Evolutionary conservation across 2,797 vertebrate species (phyloP), one percentile per base, ranked within the genome.

Genomic region (Acrossocheilus wenchowensis): DNA sequence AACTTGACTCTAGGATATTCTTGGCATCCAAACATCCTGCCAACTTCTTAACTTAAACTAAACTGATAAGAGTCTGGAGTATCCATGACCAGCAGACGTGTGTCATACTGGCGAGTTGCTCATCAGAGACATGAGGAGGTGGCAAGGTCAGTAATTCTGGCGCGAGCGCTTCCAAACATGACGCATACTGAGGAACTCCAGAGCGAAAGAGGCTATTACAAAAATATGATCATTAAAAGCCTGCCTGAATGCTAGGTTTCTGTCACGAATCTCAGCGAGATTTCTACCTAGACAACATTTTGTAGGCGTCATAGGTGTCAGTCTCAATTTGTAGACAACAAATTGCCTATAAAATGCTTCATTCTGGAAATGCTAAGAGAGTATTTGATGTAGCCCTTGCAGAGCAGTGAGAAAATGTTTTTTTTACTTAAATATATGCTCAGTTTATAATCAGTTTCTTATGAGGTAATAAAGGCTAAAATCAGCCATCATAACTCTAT

Each of bases 101-200:
- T 52, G 41, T 66, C 57, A 78, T 64, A 45, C 43, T 77, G 77
- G 6, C 4, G 81, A 64, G 52, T 75, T 34, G 48, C 48, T 11
- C 83, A 75, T 52, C 39, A 12, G 57, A 66, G 39, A 85, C 50
- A 45, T 15, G 50, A 85, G 60, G 68, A 74, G 48, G 66, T 78
- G 85, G 41, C 30, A 77, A 87, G 78, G 78, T 83, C 82, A 71
- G 60, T 48, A 36, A 81, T 41, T 34, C n/a, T 19, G 84, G 80
- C n/a, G 14, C 11, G 43, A 66, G 50, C 4, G 41, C 34, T 73
- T 81, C 36, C 26, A 50, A 83, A 86, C 26, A 57, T 84, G 60
- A 54, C 78, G 80, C 78, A 81, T 45, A 52, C 34, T 45, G 39
- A 74, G 23, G 43, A 54, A 26, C 66, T 36, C 34, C 17, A 36